These are phyloP conservation scores for Dissostichus mawsoni DNA, from an alignment of 2,113 vertebrate genomes.

Conservation along the genomic window DNA sequence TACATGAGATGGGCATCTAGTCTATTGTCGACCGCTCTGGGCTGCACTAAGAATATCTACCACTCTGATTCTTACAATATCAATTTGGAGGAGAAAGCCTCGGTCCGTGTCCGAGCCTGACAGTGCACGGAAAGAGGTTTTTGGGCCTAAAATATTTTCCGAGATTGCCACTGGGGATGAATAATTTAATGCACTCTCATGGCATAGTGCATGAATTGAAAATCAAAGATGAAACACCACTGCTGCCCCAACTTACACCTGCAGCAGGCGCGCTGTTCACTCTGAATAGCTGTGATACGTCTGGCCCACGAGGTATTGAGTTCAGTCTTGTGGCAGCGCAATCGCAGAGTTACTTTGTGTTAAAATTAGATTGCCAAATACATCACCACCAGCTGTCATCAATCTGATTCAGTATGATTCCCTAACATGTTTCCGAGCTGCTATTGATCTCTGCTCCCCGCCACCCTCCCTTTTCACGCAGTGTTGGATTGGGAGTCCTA, in stretches of 20 bases:
- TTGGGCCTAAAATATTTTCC: constrained; percentile 73
- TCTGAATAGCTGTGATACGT: constrained; percentile 48
- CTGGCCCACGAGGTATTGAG: constrained; percentile 51
- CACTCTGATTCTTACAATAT: constrained; percentile 38
- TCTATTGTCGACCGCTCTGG: constrained; percentile 29
- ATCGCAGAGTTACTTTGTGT: constrained; percentile 69
- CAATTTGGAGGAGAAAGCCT: constrained; percentile 20
- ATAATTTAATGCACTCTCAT: constrained; percentile 74
- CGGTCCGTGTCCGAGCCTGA: constrained; percentile 32
- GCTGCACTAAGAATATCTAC: constrained; percentile 45
- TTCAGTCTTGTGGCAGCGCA: constrained; percentile 51
- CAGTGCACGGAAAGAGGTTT: constrained; percentile 50
- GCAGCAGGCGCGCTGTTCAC: constrained; percentile 44
- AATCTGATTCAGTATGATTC: constrained; percentile 73
- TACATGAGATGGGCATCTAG: constrained; percentile 39
- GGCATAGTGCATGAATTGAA: constrained; percentile 49
- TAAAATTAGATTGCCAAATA: constrained; percentile 78
- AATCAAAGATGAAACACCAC: constrained; percentile 45
- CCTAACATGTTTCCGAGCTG: constrained; percentile 72
- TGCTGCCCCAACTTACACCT: constrained; percentile 60
- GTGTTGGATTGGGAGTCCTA: constrained; percentile 66
- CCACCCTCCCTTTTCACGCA: constrained; percentile 41
- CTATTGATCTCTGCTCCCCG: constrained; percentile 68
- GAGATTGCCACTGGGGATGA: constrained; percentile 65
- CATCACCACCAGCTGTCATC: constrained; percentile 78